Evolutionary conservation across 2,888 invertebrate genomes (phyloP).

Genomic region (Bembecia ichneumoniformis): DNA sequence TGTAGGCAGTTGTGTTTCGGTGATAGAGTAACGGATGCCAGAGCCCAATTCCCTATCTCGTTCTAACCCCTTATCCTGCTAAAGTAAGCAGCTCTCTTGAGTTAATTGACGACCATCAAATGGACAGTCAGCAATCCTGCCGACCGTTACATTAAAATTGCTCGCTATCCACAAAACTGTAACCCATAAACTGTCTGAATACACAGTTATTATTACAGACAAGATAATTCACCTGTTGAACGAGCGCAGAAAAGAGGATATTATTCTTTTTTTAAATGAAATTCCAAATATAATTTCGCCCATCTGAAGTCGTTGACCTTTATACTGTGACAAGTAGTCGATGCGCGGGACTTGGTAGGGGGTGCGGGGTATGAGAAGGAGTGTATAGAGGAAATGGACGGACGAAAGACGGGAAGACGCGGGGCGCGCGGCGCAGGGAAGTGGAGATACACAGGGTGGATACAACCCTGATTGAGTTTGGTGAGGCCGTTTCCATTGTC

Average conservation of each 20-base stretch:
- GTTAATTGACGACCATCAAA: too few species aligned
- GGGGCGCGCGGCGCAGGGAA: constrained; percentile 8
- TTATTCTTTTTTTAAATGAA: neutral
- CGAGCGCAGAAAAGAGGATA: neutral
- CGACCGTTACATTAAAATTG: neutral
- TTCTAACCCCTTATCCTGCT: too few species aligned
- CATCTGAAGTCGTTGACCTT: constrained; percentile 49
- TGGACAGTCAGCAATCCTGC: too few species aligned
- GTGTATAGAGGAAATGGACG: too few species aligned
- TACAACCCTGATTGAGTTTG: constrained; percentile 18
- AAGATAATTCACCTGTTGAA: neutral
- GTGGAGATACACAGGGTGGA: constrained; percentile 9
- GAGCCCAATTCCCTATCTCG: too few species aligned
- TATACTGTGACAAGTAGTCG: constrained; percentile 24
- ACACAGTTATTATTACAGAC: too few species aligned
- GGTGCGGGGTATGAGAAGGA: constrained; percentile 8
- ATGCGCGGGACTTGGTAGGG: constrained; percentile 8
- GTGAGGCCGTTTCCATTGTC: constrained; percentile 20
- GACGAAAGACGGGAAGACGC: neutral
- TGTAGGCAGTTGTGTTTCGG: too few species aligned
- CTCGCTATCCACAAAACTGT: too few species aligned
- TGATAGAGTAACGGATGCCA: too few species aligned
- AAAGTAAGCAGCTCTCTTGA: too few species aligned
- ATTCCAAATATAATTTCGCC: neutral
- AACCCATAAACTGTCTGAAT: too few species aligned